Evolutionary conservation across 2,888 invertebrate species (phyloP), one percentile per base, ranked within the genome.

Genomic region (Cheilosia variabilis): DNA sequence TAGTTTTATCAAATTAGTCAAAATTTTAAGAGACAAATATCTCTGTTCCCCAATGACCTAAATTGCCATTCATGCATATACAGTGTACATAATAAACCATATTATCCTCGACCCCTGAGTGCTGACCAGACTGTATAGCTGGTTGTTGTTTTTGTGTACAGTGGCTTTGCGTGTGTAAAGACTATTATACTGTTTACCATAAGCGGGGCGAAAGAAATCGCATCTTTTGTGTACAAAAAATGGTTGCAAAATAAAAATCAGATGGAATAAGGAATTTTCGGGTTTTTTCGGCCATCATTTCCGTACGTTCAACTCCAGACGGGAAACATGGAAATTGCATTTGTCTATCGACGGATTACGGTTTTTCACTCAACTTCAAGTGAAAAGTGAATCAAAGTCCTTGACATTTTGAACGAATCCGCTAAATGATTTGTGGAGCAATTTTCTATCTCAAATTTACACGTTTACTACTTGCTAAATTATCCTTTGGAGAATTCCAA

Each of bases 11-110:
- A 80, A 80, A 72, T 72, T 79, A 66, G 65, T 43, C 58, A 52
- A 52, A 72, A 73, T 72, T 65, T 72, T 72, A 65, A 72, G 58
- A 52, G 72, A 58, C 65, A 72, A 50, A 65, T 72, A 80, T 53
- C 50, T 72, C 37, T 60, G 34, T 65, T 79, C 45, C 60, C 45
- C 41, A 73, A 66, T 73, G 72, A 73, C 79, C 65, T 62, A 47
- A 73, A 80, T 73, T 66, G 34, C 53, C 66, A 60, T 31, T 31
- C 72, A 72, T 65, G 45, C 65, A 72, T 57, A 43, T 24, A 37
- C 31, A 37, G 6, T 17, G 27, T 53, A 63, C 55, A 66, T 58
- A 58, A 73, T 22, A 45, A 13, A 50, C n/a, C 43, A n/a, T 41
- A 62, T 41, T 62, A 27, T 71, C 24, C 50, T 41, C 45, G n/a